Percentiles rank a stretch among this genome's conserved stretches.
These are phyloP conservation scores for Acrobasis consociella DNA, from an alignment of 2,888 invertebrate genomes.

Conservation along the genomic window DNA sequence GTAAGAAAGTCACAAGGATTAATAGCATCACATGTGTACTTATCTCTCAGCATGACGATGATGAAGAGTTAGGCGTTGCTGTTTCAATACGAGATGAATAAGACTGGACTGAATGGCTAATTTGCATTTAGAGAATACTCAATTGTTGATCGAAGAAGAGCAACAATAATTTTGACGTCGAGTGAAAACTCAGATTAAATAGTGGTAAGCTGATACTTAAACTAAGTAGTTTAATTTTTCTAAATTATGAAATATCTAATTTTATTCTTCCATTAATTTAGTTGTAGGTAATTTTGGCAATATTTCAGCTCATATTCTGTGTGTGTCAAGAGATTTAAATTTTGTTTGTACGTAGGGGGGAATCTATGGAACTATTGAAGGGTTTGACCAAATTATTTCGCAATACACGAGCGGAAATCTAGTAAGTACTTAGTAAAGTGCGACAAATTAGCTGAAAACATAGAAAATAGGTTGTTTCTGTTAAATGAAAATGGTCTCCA, in stretches of 20 bases:
- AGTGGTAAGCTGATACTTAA: too few relatives aligned
- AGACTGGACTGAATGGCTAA: too few relatives aligned
- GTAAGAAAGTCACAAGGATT: constrained; percentile 39
- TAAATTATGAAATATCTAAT: background rate
- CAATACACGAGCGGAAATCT: background rate
- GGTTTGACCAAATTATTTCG: constrained; percentile 1
- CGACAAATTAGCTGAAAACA: background rate
- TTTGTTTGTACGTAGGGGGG: background rate
- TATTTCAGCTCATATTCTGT: constrained; percentile 2
- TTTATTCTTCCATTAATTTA: background rate
- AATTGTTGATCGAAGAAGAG: too few relatives aligned
- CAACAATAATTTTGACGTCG: too few relatives aligned
- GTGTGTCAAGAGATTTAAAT: background rate
- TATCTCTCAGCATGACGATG: too few relatives aligned
- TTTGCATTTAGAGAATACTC: too few relatives aligned
- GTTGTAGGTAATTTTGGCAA: background rate
- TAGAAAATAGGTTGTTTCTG: background rate
- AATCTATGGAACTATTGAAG: constrained; percentile 1
- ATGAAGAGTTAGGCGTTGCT: too few relatives aligned
- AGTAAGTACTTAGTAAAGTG: constrained; percentile 16
- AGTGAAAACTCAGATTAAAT: too few relatives aligned
- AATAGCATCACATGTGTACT: too few relatives aligned
- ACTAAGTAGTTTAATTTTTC: too few relatives aligned
- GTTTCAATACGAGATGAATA: too few relatives aligned
- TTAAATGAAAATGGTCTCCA: constrained; percentile 4